These are phyloP conservation scores for Gallinago undulata DNA, from an alignment of 2,113 vertebrate species.

Conservation along the genomic window DNA sequence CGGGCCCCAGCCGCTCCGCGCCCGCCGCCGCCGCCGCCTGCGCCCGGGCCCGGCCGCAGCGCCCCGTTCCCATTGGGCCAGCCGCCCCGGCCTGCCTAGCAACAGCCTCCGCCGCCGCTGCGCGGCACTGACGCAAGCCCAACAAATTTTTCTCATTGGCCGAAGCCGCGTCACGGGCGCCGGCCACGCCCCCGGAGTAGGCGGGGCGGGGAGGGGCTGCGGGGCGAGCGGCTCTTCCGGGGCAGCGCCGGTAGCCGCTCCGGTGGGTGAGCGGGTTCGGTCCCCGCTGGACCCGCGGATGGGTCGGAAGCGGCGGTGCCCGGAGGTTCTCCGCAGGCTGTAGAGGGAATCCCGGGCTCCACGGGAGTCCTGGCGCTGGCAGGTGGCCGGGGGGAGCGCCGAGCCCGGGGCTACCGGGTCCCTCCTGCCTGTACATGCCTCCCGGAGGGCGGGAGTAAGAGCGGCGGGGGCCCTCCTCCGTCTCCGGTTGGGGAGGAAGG, in stretches of 20 bases:
- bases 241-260: rapidly evolving
- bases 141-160: background rate
- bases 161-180: background rate
- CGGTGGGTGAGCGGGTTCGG: rapidly evolving
- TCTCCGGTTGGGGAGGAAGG: background rate
- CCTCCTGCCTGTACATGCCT: background rate
- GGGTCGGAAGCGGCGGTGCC: no score
- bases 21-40: background rate
- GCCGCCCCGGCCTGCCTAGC: conserved; percentile 44
- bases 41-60: conserved; percentile 34
- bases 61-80: conserved; percentile 60
- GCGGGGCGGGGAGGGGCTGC: background rate
- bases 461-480: background rate
- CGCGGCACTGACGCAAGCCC: background rate
- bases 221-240: background rate
- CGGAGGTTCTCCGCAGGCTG: rapidly evolving
- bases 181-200: background rate
- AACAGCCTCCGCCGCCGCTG: background rate
- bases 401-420: background rate
- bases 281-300: rapidly evolving
- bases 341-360: no score
- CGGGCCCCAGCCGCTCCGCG: background rate
- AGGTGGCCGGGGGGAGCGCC: background rate
- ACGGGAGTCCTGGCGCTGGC: no score
- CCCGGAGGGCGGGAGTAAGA: background rate